Evolutionary conservation across 2,113 vertebrate genomes (phyloP).

Genomic region (Hylia prasina): DNA sequence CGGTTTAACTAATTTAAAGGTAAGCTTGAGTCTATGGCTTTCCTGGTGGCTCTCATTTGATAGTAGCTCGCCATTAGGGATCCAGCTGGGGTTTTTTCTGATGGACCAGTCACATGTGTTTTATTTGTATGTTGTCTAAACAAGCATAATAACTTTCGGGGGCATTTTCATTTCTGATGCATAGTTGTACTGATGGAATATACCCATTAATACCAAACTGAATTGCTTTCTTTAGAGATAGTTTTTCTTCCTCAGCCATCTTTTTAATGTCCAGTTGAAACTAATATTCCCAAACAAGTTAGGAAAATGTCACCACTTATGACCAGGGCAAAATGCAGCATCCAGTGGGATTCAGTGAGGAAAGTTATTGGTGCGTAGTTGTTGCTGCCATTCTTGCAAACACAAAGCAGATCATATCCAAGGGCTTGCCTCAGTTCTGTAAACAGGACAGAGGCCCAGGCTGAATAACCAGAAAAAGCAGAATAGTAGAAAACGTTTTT

Average conservation of each 20-base stretch:
- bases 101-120: constrained; percentile 12
- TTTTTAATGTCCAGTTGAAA: background rate
- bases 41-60: background rate
- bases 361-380: background rate
- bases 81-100: background rate
- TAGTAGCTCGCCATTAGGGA: background rate
- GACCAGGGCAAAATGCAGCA: background rate
- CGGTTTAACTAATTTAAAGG: background rate
- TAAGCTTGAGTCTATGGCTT: constrained; percentile 2
- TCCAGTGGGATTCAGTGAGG: background rate
- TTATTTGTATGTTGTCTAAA: constrained; percentile 23
- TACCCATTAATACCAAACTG: background rate
- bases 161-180: constrained; percentile 17
- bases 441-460: background rate
- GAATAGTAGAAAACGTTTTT: background rate
- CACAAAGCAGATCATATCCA: background rate
- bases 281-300: background rate
- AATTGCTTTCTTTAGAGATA: background rate
- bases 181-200: background rate
- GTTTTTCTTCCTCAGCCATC: constrained; percentile 32
- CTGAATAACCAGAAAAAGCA: background rate
- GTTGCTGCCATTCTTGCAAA: background rate
- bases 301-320: background rate
- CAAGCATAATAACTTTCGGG: background rate
- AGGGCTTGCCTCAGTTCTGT: background rate